A percentile compares a stretch with the other conserved stretches of the same genome.
Conservation (phyloP, 2,888 invertebrate species). For the Creontiades dilutus region DNA sequence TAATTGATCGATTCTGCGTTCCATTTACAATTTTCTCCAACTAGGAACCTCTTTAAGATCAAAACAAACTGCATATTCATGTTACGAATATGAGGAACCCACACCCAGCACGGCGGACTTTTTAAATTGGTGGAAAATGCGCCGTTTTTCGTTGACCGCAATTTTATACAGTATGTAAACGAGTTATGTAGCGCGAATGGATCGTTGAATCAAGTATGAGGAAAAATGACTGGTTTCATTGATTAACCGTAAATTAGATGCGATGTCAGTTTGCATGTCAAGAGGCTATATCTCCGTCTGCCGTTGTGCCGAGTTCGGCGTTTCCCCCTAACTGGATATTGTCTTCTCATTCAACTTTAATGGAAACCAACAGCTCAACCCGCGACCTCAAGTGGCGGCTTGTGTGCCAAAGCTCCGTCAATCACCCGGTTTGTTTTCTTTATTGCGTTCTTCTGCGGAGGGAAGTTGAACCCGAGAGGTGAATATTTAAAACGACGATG, state of each 20-base stretch:
- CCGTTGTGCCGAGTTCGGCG: not conserved
- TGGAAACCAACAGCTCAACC: constrained; percentile 20
- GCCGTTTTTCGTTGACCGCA: too few species aligned
- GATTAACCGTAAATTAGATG: constrained; percentile 17
- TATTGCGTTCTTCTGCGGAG: not conserved
- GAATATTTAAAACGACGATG: not conserved
- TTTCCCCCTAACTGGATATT: constrained; percentile 12
- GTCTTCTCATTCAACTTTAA: constrained; percentile 32
- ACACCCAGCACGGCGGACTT: too few species aligned
- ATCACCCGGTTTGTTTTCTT: constrained; percentile 24
- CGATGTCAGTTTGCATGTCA: constrained; percentile 6
- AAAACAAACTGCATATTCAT: too few species aligned
- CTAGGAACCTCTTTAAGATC: too few species aligned
- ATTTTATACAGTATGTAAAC: not conserved
- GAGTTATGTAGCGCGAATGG: constrained; percentile 1
- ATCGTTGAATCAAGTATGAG: too few species aligned
- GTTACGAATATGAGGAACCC: too few species aligned
- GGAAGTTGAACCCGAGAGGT: not conserved
- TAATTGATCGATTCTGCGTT: too few species aligned
- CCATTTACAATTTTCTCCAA: too few species aligned
- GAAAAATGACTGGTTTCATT: too few species aligned
- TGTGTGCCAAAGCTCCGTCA: constrained; percentile 7
- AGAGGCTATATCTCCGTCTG: not conserved
- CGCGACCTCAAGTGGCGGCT: not conserved
- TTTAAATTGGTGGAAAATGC: too few species aligned